Base-by-base conservation (phyloP, 2,888 invertebrate species). In the Cephus rjabovi region DNA sequence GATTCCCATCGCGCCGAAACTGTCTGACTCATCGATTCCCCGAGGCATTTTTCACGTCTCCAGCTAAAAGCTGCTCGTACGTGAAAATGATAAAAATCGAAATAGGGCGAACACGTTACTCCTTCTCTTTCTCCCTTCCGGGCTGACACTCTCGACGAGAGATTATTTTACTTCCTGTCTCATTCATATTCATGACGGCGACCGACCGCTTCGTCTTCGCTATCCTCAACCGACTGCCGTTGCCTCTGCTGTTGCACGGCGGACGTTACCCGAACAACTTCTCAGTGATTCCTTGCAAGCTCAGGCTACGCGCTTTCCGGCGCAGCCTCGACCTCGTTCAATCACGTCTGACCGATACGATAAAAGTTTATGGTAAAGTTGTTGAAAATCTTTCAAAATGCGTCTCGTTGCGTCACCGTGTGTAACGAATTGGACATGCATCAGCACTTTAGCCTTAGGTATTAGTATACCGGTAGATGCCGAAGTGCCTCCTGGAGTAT, bases 151-250 rank as follows among this genome's bases (percentile, higher is more conserved):
- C 15, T 77, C 71, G 35, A 34, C 40, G 78, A 83, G 83, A 84
- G 83, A 86, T 87, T 87, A 86, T 88, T 87, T 88, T 87, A 86
- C 86, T 86, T 87, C 82, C 79, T 84, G 80, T 85, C 86, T 89
- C 86, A 88, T 89, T 89, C 88, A 89, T 89, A 89, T 89, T 89
- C 89, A 89, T 88, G 84, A 79, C 83, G 79, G 80, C 81, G 83
- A 78, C 78, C 83, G 79, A 80, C 85, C 83, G 86, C 87, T 89
- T 86, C 84, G 87, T 89, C 88, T 87, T 83, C 83, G 12, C 40
- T 23, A 23, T 56, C 23, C 40, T 56, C 40, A 23, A 56, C 23
- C 40, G 40, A 56, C 40, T 56, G 40, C 40, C 23, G 40, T 23
- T 56, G 40, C 9, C 12, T 15, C 15, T 56, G 40, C 40, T 23